Percentiles rank a stretch among this genome's conserved stretches.
Evolutionary conservation across 2,888 invertebrate genomes (phyloP).

Genomic region (Leptothorax acervorum): DNA sequence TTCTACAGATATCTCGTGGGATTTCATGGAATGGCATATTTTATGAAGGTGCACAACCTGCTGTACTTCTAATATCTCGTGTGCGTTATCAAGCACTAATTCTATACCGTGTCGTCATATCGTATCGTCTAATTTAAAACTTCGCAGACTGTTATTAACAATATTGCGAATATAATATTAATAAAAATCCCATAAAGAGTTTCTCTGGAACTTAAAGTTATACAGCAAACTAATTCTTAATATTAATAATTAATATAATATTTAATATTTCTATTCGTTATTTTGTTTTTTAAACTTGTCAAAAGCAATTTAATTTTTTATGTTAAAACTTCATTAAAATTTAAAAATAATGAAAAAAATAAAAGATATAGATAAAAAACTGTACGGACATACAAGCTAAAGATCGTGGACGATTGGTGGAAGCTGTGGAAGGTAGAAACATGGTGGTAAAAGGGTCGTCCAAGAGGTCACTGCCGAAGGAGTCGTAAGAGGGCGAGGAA

Average conservation of each 20-base stretch:
- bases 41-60: constrained; percentile 82
- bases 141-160: neutral
- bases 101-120: constrained; percentile 51
- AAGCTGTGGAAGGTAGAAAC: constrained; percentile 73
- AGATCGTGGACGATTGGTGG: constrained; percentile 71
- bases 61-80: constrained; percentile 78
- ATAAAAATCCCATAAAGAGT: neutral
- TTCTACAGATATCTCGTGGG: constrained; percentile 83
- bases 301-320: neutral
- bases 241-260: neutral
- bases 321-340: neutral
- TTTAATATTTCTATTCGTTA: neutral
- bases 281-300: neutral
- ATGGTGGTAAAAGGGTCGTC: constrained; percentile 82
- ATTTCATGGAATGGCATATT: constrained; percentile 79
- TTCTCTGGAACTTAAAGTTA: neutral
- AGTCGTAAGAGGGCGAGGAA: constrained; percentile 79
- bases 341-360: neutral
- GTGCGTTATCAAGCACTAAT: constrained; percentile 77
- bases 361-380: constrained; percentile 22
- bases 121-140: neutral
- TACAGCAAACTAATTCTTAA: neutral
- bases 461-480: constrained; percentile 83
- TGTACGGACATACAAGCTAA: constrained; percentile 65
- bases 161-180: neutral